Percentiles rank a stretch among this genome's conserved stretches.
phyloP scores from a whole-genome alignment of 2,797 vertebrate species.

The Leontocebus nigricollis region DNA sequence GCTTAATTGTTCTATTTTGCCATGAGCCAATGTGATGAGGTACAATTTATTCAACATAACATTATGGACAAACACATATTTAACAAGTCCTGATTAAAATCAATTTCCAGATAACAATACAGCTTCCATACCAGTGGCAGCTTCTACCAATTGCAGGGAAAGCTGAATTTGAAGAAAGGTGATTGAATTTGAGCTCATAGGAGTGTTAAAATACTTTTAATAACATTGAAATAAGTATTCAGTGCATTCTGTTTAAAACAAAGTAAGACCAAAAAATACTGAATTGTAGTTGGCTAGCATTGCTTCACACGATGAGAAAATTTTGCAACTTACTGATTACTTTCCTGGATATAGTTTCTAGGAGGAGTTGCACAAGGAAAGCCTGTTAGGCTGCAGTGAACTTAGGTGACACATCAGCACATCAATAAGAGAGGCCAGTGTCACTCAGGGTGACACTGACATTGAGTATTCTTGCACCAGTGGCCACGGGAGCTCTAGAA shows the following conservation, averaged over 20 bases:
- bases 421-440: background rate
- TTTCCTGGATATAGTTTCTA: background rate
- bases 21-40: slow-evolving; percentile 14
- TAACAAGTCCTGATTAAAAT: slow-evolving; percentile 63
- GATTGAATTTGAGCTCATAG: background rate
- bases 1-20: slow-evolving; percentile 62
- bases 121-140: background rate
- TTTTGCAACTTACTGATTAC: background rate
- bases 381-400: background rate
- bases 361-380: background rate
- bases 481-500: background rate
- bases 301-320: background rate
- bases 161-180: background rate
- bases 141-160: background rate
- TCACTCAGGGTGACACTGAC: too few species aligned
- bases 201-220: background rate
- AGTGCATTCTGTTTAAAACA: background rate
- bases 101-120: background rate
- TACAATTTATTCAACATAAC: slow-evolving; percentile 16
- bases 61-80: slow-evolving; percentile 55
- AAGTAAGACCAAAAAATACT: background rate
- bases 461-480: rapidly evolving
- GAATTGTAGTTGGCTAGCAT: background rate
- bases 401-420: rapidly evolving
- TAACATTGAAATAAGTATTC: background rate